phyloP scores from a whole-genome alignment of 30 jellyfish, hydroid and myxozoan species.

The Cassiopea andromeda region DNA sequence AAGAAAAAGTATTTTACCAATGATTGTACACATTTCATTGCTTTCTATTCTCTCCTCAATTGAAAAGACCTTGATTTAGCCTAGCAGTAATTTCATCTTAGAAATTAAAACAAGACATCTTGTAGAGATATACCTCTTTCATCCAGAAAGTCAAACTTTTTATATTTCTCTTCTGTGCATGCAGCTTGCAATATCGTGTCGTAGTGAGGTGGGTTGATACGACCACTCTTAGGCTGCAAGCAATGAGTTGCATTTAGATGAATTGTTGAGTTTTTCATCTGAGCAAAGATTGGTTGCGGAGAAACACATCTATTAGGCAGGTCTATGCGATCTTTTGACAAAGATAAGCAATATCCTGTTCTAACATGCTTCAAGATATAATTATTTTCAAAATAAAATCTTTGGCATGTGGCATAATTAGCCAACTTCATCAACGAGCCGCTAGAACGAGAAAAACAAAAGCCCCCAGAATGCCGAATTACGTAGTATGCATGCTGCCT shows the following conservation, averaged over 20 bases:
- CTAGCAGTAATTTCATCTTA: too few relatives aligned
- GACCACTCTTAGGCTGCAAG: conserved; percentile 16
- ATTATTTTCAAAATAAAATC: conserved; percentile 17
- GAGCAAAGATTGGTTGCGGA: conserved; percentile 1
- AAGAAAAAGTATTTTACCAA: too few relatives aligned
- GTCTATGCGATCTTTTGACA: neutral
- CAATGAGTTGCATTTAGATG: neutral
- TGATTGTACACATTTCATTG: too few relatives aligned
- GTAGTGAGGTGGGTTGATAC: neutral
- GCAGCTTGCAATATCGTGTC: neutral
- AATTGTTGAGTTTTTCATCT: neutral
- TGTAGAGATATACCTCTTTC: conserved; percentile 25
- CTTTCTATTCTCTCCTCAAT: too few relatives aligned
- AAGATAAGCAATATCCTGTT: conserved; percentile 26
- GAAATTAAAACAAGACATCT: neutral
- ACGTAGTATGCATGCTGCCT: conserved; percentile 26
- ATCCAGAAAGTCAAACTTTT: conserved; percentile 7
- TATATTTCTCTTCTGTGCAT: conserved; percentile 11
- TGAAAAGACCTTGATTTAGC: too few relatives aligned
- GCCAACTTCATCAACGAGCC: neutral
- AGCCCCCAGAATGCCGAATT: conserved; percentile 35
- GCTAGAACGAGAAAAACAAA: conserved; percentile 19
- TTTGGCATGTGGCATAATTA: conserved; percentile 8
- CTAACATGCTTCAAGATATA: conserved; percentile 17
- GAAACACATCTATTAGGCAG: conserved; percentile 26